Conservation (phyloP, 2,113 vertebrate genomes). For the Megaceryle maxima region DNA sequence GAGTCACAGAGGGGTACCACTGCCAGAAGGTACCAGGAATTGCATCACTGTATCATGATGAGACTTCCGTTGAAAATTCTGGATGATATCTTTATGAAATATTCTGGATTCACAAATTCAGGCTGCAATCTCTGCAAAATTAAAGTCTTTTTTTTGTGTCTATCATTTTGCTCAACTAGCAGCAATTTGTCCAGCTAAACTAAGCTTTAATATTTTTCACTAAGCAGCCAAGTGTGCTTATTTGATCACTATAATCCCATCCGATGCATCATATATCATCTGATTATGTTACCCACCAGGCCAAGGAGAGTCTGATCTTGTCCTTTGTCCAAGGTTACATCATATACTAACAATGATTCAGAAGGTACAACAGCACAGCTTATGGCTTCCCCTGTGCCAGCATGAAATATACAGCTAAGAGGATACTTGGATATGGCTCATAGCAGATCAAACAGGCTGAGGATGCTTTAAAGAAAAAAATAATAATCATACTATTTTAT, state of each 20-base stretch:
- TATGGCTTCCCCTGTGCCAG: constrained; percentile 59
- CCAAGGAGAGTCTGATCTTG: background rate
- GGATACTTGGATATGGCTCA: constrained; percentile 54
- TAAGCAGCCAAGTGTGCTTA: background rate
- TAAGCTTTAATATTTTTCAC: background rate
- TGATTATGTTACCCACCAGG: constrained; percentile 2
- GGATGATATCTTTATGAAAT: background rate
- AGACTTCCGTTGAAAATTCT: background rate
- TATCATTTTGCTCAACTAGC: background rate
- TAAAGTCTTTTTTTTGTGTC: background rate
- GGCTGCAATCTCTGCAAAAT: background rate
- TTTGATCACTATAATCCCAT: background rate
- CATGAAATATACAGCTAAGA: constrained; percentile 62
- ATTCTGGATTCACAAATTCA: background rate
- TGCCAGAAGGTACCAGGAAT: background rate
- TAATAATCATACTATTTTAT: background rate
- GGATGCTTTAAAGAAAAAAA: constrained; percentile 50
- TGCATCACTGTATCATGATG: background rate
- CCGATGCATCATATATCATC: background rate
- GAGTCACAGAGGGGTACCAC: background rate
- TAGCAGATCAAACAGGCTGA: constrained; percentile 36
- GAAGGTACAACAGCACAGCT: background rate
- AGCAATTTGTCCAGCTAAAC: background rate
- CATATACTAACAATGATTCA: background rate
- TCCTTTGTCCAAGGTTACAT: constrained; percentile 40